Base-by-base conservation (phyloP, 2,888 invertebrate genomes). In the Sarcophaga rosellei region DNA sequence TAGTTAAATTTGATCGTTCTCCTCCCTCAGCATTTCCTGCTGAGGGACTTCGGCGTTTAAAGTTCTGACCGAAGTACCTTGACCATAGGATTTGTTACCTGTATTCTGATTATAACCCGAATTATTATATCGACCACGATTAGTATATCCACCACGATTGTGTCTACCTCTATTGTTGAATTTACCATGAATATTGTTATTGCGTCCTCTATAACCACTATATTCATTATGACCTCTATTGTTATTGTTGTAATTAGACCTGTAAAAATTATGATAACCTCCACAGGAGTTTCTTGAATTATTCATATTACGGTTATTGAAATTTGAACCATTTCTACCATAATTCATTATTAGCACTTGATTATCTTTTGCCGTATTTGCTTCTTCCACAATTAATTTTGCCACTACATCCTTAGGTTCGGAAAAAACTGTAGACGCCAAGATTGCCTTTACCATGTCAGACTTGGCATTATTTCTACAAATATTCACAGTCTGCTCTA, bases 21-120 rank as follows among this genome's bases (percentile, higher is more conserved):
- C 6, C 6, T 35, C 35, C 35, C 35, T 35, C 35, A 35, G 35
- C 35, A 35, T 35, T 35, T 35, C 35, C 35, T 35, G 35, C 6
- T 35, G 35, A 35, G 82, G 77, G 77, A 35, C 62, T 23, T 81
- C 75, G 47, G 62, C 23, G 75, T 81, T 81, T 61, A 81, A 81
- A 75, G 75, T 61, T 12, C 62, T 68, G 5, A 76, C 44, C 10
- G 47, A 15, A 4, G 23, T 21, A 3, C 21, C 10, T 21, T 62
- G 23, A 17, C 5, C 5, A 62, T 10, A 11, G 11, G 2, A 44
- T 20, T 61, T 44, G 8, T 61, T 4, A 4, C 73, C 44, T 5
- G 17, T 20, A 10, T 73, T 25, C 1, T 12, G 23, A 11, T 35
- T 35, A 35, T 35, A 35, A 35, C 35, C 6, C 35, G 35, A 6